Percentiles rank a stretch among this genome's conserved stretches.
phyloP scores from a whole-genome alignment of 2,113 vertebrate species.

The Mormyrus lacerda region DNA sequence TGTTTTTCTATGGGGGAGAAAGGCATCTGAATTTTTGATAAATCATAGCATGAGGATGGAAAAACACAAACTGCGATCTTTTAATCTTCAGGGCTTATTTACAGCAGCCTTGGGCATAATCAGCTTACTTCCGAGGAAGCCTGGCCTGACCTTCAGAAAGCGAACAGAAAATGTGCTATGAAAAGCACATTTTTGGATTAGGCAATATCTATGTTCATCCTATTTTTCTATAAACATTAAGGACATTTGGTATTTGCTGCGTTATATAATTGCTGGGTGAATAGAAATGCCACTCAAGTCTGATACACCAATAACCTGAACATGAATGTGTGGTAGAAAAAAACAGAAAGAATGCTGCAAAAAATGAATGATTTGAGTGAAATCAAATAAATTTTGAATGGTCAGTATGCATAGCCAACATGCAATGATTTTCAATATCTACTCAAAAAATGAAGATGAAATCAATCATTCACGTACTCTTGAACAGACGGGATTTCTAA shows the following conservation, averaged over 20 bases:
- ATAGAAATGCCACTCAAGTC: neutral
- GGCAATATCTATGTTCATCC: neutral
- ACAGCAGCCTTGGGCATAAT: conserved; percentile 12
- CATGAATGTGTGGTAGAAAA: too few relatives aligned
- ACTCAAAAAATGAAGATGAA: neutral
- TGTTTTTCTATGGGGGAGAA: neutral
- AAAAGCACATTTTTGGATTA: neutral
- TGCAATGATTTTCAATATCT: neutral
- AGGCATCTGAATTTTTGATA: neutral
- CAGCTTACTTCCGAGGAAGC: neutral
- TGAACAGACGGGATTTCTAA: neutral
- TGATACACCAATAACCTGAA: neutral
- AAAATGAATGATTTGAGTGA: neutral
- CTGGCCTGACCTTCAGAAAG: neutral
- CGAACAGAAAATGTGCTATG: neutral
- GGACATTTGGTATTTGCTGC: neutral
- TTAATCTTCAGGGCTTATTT: conserved; percentile 14
- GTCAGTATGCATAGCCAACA: neutral
- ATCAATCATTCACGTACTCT: neutral
- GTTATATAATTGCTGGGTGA: neutral
- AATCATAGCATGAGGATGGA: neutral
- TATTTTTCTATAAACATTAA: neutral
- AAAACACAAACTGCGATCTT: neutral
- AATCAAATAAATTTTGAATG: neutral
- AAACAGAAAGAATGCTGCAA: neutral